These are phyloP conservation scores for Lagenorhynchus albirostris DNA, from an alignment of 2,113 vertebrate genomes.

Conservation along the genomic window DNA sequence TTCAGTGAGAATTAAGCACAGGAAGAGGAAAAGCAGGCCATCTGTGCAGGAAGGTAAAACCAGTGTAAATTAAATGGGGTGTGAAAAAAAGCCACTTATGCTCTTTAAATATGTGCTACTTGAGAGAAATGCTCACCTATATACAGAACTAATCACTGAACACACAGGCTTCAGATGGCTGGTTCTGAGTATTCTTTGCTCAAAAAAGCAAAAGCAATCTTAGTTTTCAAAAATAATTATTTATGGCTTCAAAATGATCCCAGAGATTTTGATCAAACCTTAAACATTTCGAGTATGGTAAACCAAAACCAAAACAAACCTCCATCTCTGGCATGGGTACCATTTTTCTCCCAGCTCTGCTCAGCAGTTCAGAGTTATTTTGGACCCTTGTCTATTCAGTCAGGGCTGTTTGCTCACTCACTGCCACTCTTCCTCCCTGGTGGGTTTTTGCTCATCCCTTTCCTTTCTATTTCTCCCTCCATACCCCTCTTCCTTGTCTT, in stretches of 20 bases:
- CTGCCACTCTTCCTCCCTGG: not conserved
- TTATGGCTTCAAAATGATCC: not conserved
- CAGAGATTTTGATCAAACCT: not conserved
- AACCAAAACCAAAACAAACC: not conserved
- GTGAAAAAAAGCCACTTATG: slow-evolving; percentile 61
- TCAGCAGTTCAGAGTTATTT: not conserved
- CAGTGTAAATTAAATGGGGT: slow-evolving; percentile 60
- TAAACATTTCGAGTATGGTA: not conserved
- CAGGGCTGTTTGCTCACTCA: not conserved
- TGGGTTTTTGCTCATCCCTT: not conserved
- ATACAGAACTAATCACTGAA: slow-evolving; percentile 58
- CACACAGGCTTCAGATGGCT: not conserved
- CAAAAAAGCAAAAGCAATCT: not conserved
- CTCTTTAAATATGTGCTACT: slow-evolving; percentile 60
- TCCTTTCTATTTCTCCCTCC: not conserved
- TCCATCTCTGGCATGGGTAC: not conserved
- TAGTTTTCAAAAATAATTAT: not conserved
- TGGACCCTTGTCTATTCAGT: not conserved
- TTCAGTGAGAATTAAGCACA: slow-evolving; percentile 49
- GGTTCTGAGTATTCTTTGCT: not conserved
- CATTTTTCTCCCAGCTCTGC: not conserved
- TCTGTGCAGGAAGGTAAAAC: slow-evolving; percentile 67
- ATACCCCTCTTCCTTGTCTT: not conserved
- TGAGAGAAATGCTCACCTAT: slow-evolving; percentile 36
- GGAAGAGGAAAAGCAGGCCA: slow-evolving; percentile 58